phyloP scores from a whole-genome alignment of 1,140 invertebrate genomes.

The Scaptodrosophila lebanonensis region DNA sequence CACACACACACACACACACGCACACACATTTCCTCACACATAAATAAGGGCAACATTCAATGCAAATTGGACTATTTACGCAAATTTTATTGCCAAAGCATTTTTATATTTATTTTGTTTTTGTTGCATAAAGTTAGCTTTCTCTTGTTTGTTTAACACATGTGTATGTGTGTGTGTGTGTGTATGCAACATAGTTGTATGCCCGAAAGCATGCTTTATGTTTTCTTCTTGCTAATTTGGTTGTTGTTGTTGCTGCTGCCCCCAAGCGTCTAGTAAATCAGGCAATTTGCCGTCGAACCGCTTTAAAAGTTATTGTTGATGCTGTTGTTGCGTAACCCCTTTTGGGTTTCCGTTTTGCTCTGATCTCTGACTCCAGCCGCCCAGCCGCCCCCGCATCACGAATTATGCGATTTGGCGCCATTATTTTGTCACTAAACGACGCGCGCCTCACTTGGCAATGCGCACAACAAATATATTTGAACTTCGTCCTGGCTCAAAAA shows the following conservation, averaged over 20 bases:
- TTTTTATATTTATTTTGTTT: slow-evolving; percentile 68
- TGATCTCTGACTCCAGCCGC: no score
- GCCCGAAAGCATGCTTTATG: background rate
- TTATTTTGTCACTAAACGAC: slow-evolving; percentile 28
- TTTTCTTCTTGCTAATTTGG: background rate
- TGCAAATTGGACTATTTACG: slow-evolving; percentile 75
- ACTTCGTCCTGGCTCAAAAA: background rate
- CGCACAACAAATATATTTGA: background rate
- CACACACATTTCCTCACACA: background rate
- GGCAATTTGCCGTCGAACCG: slow-evolving; percentile 2
- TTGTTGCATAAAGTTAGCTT: slow-evolving; percentile 37
- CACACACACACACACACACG: background rate
- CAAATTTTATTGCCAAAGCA: slow-evolving; percentile 71
- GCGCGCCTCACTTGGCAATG: slow-evolving; percentile 29
- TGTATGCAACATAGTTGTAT: slow-evolving; percentile 1
- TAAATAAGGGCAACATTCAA: slow-evolving; percentile 62
- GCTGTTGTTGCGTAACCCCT: background rate
- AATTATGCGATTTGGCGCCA: slow-evolving; percentile 9
- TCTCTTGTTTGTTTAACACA: slow-evolving; percentile 24
- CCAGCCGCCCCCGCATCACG: no score
- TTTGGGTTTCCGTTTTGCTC: no score
- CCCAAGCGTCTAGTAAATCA: background rate
- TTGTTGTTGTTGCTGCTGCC: no score
- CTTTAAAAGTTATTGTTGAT: background rate
- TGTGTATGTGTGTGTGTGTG: slow-evolving; percentile 27